Evolutionary conservation across 2,797 vertebrate species (phyloP).

Genomic region (Strix occidentalis): DNA sequence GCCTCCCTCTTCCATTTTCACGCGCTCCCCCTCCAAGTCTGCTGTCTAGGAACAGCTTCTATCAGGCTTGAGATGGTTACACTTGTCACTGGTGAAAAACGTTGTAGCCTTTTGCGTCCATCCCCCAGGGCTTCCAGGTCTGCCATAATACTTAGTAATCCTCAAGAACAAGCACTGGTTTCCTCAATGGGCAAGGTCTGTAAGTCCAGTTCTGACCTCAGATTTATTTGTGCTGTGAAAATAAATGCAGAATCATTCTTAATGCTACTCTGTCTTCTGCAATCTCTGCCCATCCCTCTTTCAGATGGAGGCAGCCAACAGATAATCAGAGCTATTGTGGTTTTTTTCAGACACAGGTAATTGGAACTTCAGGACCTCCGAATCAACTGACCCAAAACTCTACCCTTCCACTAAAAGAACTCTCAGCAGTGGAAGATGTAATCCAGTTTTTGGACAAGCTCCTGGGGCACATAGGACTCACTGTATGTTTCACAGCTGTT

Average conservation of each 20-base stretch:
- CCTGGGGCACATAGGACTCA: not conserved
- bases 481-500: not conserved
- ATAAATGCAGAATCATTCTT: not conserved
- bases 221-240: not conserved
- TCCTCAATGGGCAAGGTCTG: not conserved
- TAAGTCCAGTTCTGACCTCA: not conserved
- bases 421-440: not conserved
- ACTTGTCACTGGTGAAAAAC: not conserved
- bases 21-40: rapidly evolving
- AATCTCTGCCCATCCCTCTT: not conserved
- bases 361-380: not conserved
- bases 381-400: not conserved
- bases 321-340: not conserved
- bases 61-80: not conserved
- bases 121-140: not conserved
- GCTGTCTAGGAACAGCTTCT: not conserved
- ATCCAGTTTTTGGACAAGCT: not conserved
- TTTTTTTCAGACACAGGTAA: not conserved
- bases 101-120: not conserved
- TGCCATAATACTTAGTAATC: not conserved
- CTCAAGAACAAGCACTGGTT: not conserved
- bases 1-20: not conserved
- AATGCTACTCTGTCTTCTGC: not conserved
- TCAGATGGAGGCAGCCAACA: not conserved
- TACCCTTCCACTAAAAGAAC: not conserved